Evolutionary conservation across 2,797 vertebrate species (phyloP).

Genomic region (Erpetoichthys calabaricus): DNA sequence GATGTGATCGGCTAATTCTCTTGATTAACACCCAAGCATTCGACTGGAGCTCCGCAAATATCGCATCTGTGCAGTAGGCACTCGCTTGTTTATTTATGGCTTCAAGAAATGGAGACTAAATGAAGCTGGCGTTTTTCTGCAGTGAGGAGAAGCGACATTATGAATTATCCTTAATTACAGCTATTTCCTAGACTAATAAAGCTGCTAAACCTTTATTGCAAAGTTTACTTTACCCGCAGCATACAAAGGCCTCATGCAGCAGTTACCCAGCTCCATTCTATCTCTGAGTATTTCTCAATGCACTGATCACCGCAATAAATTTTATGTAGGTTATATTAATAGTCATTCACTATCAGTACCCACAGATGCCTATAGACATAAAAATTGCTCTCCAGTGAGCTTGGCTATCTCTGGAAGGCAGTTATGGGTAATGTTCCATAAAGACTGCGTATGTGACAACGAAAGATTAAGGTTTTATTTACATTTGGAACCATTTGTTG

Average conservation of each 20-base stretch:
- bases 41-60: constrained; percentile 47
- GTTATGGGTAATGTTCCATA: constrained; percentile 88
- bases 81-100: constrained; percentile 44
- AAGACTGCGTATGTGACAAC: constrained; percentile 81
- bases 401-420: constrained; percentile 61
- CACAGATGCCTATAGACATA: constrained; percentile 96
- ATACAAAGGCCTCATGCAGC: constrained; percentile 60
- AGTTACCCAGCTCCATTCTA: constrained; percentile 53
- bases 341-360: constrained; percentile 87
- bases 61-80: constrained; percentile 59
- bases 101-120: constrained; percentile 61
- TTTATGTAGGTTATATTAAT: constrained; percentile 80
- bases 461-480: constrained; percentile 86
- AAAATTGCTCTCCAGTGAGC: constrained; percentile 87
- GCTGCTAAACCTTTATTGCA: constrained; percentile 87
- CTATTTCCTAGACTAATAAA: constrained; percentile 96
- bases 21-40: constrained; percentile 45
- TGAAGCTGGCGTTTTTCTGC: constrained; percentile 64
- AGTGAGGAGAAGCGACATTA: constrained; percentile 75
- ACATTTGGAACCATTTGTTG: constrained; percentile 73
- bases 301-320: constrained; percentile 72
- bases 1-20: constrained; percentile 37
- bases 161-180: constrained; percentile 97
- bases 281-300: constrained; percentile 64
- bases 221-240: constrained; percentile 77